These are phyloP conservation scores for Verasper variegatus DNA, from an alignment of 2,113 vertebrate genomes.

Conservation along the genomic window DNA sequence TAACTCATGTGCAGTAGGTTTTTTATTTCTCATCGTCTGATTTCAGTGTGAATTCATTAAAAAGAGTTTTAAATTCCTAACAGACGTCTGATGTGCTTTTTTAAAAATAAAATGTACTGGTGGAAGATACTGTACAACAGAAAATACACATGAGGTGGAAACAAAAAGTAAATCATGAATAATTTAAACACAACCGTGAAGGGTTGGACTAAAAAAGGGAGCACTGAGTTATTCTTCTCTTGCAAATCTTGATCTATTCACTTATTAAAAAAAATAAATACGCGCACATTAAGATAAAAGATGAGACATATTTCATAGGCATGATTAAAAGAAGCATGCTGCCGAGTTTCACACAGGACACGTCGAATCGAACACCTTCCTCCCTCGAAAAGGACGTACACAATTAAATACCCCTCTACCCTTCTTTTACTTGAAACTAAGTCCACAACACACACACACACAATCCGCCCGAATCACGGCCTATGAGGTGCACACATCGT, in stretches of 20 bases:
- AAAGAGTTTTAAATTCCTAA: background rate
- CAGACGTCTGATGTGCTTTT: too few species aligned
- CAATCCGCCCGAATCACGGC: slow-evolving; percentile 30
- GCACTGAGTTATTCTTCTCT: slow-evolving; percentile 37
- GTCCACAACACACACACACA: slow-evolving; percentile 58
- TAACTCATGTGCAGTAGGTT: slow-evolving; percentile 14
- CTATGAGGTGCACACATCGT: slow-evolving; percentile 46
- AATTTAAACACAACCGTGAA: slow-evolving; percentile 2
- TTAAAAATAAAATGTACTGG: too few species aligned
- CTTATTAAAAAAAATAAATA: slow-evolving; percentile 71
- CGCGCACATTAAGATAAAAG: slow-evolving; percentile 69
- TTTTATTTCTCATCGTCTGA: background rate
- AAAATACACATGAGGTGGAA: slow-evolving; percentile 7
- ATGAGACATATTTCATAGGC: slow-evolving; percentile 67
- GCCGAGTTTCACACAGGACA: slow-evolving; percentile 71
- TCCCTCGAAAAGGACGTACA: slow-evolving; percentile 12
- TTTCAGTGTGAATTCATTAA: too few species aligned
- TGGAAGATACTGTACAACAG: too few species aligned
- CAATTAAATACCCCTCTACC: slow-evolving; percentile 31
- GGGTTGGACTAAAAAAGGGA: slow-evolving; percentile 19
- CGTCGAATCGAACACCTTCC: slow-evolving; percentile 38
- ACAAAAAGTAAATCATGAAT: slow-evolving; percentile 23
- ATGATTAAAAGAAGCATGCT: slow-evolving; percentile 78
- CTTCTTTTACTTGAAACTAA: slow-evolving; percentile 38
- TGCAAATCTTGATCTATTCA: slow-evolving; percentile 45